Base-by-base conservation (phyloP, 2,113 vertebrate genomes). In the Pandion haliaetus region DNA sequence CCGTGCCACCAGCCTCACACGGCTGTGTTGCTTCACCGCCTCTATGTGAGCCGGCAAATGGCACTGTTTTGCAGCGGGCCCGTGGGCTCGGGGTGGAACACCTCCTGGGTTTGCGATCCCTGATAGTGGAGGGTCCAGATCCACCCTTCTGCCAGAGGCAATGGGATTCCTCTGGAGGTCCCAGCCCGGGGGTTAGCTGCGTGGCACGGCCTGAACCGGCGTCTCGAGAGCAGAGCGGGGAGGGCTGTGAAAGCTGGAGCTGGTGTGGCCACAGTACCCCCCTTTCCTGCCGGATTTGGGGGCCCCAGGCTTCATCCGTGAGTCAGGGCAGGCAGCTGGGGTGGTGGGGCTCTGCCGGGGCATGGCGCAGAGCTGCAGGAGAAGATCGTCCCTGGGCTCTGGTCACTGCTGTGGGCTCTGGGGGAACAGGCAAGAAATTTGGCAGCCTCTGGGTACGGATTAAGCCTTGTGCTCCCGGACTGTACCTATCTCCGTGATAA, bases 401-500 rank as follows among this genome's bases (percentile, higher is more conserved):
- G 16, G 10, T 6, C 31, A 4, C 42, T 11, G 10, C 61, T 14
- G 19, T 40, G 15, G 8, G 25, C 26, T 59, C 32, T 4, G 17
- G 44, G 19, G 66, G 24, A 34, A 8, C 40, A 17, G 6, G 0
- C 9, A 1, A 29, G 44, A 23, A 13, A 14, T 28, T 16, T 12
- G 12, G 34, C 55, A 26, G 17, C 20, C 16, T 20, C 31, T 13
- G 36, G 38, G 55, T 52, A 8, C 32, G 21, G 54, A 10, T 36
- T 2, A 10, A 25, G 10, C 62, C 32, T 12, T 10, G 54, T 36
- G 54, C 72, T 26, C 40, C 57, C 40, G 8, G 58, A 2, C 34
- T 10, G 0, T 6, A 4, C 8, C 18, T 11, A 4, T 17, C 38
- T 17, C 58, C 17, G 0, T 5, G 59, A 7, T 38, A 8, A 14